Base-by-base conservation (phyloP, 2,797 vertebrate genomes). In the Cirrhinus mrigala region DNA sequence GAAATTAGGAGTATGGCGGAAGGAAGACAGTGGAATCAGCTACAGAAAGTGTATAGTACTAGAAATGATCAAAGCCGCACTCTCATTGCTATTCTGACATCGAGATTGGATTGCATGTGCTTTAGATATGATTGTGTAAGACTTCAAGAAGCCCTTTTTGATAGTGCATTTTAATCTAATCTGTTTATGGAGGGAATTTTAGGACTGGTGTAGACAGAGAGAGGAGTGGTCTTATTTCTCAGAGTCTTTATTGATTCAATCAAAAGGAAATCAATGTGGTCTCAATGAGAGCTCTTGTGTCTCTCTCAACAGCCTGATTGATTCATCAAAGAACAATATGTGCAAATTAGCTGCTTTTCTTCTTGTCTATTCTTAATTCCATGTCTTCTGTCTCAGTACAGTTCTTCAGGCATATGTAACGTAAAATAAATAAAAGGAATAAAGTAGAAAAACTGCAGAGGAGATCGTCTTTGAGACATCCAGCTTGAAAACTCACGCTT, bases 211-310 rank as follows among this genome's bases (percentile, higher is more conserved):
- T 14, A 79, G 75, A 74, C 75, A 58, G 77, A 54, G 75, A 44
- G 76, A 60, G n/a, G 16, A 33, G 68, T 44, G 14, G 40, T 75
- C 52, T 70, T 24, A 66, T 48, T 84, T 29, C 58, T 66, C 40
- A 16, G 82, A 82, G 69, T 64, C 84, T 71, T 75, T 77, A 82
- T 88, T 82, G 80, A 89, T 84, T 79, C 60, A 78, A 46, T 68
- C 85, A 76, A 82, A 77, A 66, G 58, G 70, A 86, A 88, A 88
- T 89, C 74, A 78, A 87, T 86, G 70, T 40, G 62, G 50, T 83
- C 85, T 79, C 71, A 62, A 52, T 76, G 66, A 71, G 74, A 85
- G 66, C 81, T 80, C 75, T 77, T 27, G 79, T 74, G 58, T 66
- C 56, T 75, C 76, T 71, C 66, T 86, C 68, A n/a, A 69, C 50